Base-by-base conservation (phyloP, 2,888 invertebrate species). In the Hedychridium roseum region DNA sequence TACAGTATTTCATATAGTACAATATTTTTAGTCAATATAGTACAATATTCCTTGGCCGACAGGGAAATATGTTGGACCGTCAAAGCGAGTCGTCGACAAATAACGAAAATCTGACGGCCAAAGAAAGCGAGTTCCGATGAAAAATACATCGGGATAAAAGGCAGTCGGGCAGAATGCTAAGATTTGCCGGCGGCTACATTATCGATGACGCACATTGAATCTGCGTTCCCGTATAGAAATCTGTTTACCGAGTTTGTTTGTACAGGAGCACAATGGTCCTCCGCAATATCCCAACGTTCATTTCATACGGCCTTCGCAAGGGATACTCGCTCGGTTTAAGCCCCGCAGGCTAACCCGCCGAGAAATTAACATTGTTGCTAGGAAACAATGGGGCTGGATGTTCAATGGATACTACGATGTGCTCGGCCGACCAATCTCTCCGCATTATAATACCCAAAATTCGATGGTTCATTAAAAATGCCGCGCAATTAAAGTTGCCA, bases 331-430 rank as follows among this genome's bases (percentile, higher is more conserved):
- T 9, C 16, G n/a, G n/a, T 12, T 28, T 5, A 4, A 9, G 28
- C 9, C 9, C 32, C 32, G 9, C 32, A 15, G 17, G 34, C 50
- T 9, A 42, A 17, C 23, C 30, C n/a, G 36, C 50, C 18, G 36
- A 27, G 31, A 46, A 54, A 50, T 54, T 54, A 50, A 54, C 50
- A 43, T 40, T 50, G 46, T 54, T 46, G 41, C 54, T 23, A 14
- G 15, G 43, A 16, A 47, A 54, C 54, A 50, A 43, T 43, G 39
- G 39, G n/a, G n/a, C n/a, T n/a, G n/a, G n/a, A n/a, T n/a, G n/a
- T n/a, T n/a, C n/a, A n/a, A n/a, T n/a, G n/a, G n/a, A n/a, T n/a
- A n/a, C n/a, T n/a, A n/a, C n/a, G n/a, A n/a, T n/a, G n/a, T n/a
- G n/a, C n/a, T n/a, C n/a, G n/a, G n/a, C n/a, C n/a, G n/a, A n/a